Conservation (phyloP, 2,888 invertebrate species). For the Drosophila limbata region DNA sequence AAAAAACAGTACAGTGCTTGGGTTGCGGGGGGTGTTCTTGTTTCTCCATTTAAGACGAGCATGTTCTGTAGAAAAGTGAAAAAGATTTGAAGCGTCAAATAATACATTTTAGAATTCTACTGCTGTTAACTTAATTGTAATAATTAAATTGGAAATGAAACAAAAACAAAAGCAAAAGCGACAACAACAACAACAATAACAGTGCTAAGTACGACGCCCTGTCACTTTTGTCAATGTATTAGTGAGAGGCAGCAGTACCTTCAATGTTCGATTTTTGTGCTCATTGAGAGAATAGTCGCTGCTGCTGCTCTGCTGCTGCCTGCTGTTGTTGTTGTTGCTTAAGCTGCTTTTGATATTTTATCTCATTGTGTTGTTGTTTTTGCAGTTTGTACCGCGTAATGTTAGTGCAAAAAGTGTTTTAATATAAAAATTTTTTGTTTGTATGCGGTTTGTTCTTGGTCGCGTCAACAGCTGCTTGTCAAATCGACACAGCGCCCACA, state of each 20-base stretch:
- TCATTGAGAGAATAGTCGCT: slow-evolving; percentile 50
- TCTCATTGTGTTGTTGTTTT: slow-evolving; percentile 31
- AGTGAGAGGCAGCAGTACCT: slow-evolving; percentile 51
- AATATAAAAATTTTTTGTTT: slow-evolving; percentile 34
- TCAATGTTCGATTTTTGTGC: slow-evolving; percentile 61
- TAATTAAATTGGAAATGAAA: slow-evolving; percentile 34
- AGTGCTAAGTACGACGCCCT: slow-evolving; percentile 63
- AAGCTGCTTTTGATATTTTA: slow-evolving; percentile 31
- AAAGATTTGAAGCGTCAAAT: not conserved
- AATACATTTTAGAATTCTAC: slow-evolving; percentile 5
- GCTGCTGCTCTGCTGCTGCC: slow-evolving; percentile 22
- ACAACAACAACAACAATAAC: slow-evolving; percentile 31
- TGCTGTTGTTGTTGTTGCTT: slow-evolving; percentile 22
- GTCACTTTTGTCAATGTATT: slow-evolving; percentile 32
- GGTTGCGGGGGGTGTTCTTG: slow-evolving; percentile 18
- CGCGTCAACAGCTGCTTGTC: slow-evolving; percentile 47
- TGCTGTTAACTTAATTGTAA: slow-evolving; percentile 15
- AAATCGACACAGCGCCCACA: slow-evolving; percentile 38
- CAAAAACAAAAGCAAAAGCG: slow-evolving; percentile 23
- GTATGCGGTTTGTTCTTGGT: slow-evolving; percentile 31
- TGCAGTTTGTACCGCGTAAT: slow-evolving; percentile 29
- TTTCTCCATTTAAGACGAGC: not conserved
- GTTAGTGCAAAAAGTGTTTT: slow-evolving; percentile 50
- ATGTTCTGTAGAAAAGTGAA: slow-evolving; percentile 6
- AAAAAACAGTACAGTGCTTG: slow-evolving; percentile 10